Evolutionary conservation across 2,888 invertebrate species (phyloP), one percentile per base, ranked within the genome.

Genomic region (Agrotis segetum): DNA sequence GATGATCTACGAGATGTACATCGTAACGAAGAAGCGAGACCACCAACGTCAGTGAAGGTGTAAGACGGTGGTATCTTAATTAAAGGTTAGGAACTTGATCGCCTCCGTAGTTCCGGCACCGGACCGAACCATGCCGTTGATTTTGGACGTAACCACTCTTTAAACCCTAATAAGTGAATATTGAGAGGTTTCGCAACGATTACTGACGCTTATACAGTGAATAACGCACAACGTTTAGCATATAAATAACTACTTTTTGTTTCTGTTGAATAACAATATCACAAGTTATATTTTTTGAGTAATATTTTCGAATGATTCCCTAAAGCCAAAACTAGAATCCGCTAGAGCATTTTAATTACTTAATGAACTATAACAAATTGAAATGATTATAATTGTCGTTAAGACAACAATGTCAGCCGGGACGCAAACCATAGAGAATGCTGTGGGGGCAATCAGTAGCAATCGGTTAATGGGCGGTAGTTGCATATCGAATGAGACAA

Each of bases 321-420:
- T 7, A 14, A 46, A 60, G 17, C 71, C 75, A 14, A 78, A 72
- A 81, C 55, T 58, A 70, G 72, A 73, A 81, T 74, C 53, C 70
- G 77, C 40, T 82, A 80, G 70, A 74, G 89, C 81, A 84, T 88
- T 88, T 91, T 91, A 91, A 93, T 92, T 88, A 89, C 83, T 85
- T 87, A 91, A 94, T 92, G 89, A 86, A 87, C 89, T 88, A 90
- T 90, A 87, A 84, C 92, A 83, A 92, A 93, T 91, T 76, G 79
- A 91, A 91, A 93, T 92, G 88, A 87, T 90, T 91, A 91, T 92
- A 93, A 92, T 93, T 92, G 92, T 94, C 93, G 90, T 94, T 93
- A 94, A 91, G 87, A 88, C 88, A 87, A 89, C 84, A 91, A 88
- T 91, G 89, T 89, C 86, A 88, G 86, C 79, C 80, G 86, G 87